Conservation (phyloP, 1,140 invertebrate species). For the Teleogryllus occipitalis region DNA sequence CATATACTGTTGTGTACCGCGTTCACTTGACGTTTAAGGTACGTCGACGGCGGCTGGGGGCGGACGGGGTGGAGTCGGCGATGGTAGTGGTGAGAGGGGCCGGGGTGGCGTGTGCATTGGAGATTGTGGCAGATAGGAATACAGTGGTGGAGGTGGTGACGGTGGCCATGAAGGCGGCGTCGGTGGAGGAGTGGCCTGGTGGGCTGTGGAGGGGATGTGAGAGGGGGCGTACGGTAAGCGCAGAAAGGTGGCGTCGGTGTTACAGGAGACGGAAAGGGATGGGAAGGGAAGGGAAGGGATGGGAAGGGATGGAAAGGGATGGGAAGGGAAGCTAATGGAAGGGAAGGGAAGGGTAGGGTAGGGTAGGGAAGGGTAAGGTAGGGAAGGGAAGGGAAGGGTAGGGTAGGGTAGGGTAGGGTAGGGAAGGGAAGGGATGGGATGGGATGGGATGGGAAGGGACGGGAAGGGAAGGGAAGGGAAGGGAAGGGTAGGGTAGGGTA, state of each 20-base stretch:
- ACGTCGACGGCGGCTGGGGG: background rate
- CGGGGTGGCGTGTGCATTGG: too few species aligned
- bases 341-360: constrained; percentile 14
- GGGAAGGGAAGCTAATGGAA: constrained; percentile 20
- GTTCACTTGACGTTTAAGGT: background rate
- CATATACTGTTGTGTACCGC: background rate
- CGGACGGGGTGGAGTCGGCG: too few species aligned
- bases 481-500: constrained; percentile 21
- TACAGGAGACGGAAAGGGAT: background rate
- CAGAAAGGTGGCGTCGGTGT: constrained; percentile 3
- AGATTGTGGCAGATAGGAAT: too few species aligned
- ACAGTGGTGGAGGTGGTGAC: too few species aligned
- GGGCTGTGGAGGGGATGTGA: constrained; percentile 13
- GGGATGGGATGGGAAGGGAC: constrained; percentile 20
- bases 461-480: constrained; percentile 11
- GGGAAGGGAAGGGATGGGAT: constrained; percentile 21
- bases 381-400: constrained; percentile 5
- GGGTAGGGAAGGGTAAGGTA: constrained; percentile 23
- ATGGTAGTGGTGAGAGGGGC: too few species aligned
- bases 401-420: background rate
- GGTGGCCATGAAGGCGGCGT: too few species aligned
- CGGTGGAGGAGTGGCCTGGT: constrained; percentile 15
- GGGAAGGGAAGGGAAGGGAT: constrained; percentile 21
- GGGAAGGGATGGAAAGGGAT: constrained; percentile 15
- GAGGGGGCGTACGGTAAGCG: constrained; percentile 13